phyloP scores from a whole-genome alignment of 2,113 vertebrate genomes.

The Tenebrosternarchus preto region DNA sequence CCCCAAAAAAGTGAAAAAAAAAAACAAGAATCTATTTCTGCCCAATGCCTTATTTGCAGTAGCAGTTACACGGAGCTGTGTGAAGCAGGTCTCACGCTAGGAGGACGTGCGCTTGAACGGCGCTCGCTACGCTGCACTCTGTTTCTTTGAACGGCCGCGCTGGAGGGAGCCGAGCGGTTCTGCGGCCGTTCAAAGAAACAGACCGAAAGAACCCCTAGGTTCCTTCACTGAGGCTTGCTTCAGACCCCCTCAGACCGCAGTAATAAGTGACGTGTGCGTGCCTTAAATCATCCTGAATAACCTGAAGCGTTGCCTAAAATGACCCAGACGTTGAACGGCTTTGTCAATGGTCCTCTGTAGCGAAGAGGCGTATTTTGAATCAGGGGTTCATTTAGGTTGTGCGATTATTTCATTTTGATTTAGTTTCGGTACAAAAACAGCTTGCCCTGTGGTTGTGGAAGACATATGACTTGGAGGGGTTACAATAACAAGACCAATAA shows the following conservation, averaged over 20 bases:
- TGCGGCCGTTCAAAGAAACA: too few relatives aligned
- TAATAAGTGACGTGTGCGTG: not conserved
- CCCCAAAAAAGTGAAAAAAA: slow-evolving; percentile 63
- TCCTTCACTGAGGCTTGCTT: too few relatives aligned
- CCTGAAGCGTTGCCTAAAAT: slow-evolving; percentile 39
- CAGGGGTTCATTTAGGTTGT: slow-evolving; percentile 46
- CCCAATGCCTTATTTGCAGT: slow-evolving; percentile 61
- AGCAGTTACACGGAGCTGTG: slow-evolving; percentile 42
- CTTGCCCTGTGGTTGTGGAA: slow-evolving; percentile 32
- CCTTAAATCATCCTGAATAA: slow-evolving; percentile 31
- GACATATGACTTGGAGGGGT: slow-evolving; percentile 53
- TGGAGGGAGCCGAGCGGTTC: not conserved
- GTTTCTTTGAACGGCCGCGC: too few relatives aligned
- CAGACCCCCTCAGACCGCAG: not conserved
- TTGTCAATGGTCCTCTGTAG: slow-evolving; percentile 58
- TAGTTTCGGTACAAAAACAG: slow-evolving; percentile 27
- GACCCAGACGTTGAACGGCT: slow-evolving; percentile 58
- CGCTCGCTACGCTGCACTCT: slow-evolving; percentile 9
- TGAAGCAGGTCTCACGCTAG: too few relatives aligned
- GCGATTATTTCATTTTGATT: slow-evolving; percentile 45
- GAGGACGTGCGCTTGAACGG: slow-evolving; percentile 43
- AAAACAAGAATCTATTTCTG: slow-evolving; percentile 11
- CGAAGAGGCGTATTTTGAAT: slow-evolving; percentile 56
- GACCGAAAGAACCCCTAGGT: too few relatives aligned
- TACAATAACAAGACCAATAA: slow-evolving; percentile 52